A percentile compares a stretch with the other conserved stretches of the same genome.
These are phyloP conservation scores for Gymnorhina tibicen DNA, from an alignment of 2,113 vertebrate species.

Conservation along the genomic window DNA sequence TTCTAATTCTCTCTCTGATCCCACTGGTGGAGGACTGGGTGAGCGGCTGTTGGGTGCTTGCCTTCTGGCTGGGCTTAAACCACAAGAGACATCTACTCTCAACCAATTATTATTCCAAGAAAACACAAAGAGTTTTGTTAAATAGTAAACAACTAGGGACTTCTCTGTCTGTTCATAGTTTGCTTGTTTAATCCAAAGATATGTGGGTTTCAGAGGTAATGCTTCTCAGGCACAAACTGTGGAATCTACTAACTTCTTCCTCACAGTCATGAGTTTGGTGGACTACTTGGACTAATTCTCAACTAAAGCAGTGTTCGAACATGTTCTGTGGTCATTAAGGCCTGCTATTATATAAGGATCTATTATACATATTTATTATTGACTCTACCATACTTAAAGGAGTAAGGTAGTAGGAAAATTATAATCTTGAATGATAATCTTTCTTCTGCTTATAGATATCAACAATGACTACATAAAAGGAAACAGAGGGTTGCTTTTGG, in stretches of 20 bases:
- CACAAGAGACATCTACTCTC: not conserved
- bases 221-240: not conserved
- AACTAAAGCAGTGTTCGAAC: not conserved
- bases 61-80: not conserved
- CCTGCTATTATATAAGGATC: not conserved
- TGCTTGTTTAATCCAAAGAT: not conserved
- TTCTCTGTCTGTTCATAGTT: not conserved
- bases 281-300: not conserved
- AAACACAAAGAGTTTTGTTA: not conserved
- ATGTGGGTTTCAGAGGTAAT: not conserved
- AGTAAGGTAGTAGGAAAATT: not conserved
- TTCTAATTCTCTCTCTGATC: not conserved
- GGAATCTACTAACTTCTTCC: not conserved
- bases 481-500: not conserved
- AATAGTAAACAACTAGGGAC: not conserved
- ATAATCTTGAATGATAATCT: not conserved
- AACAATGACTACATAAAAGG: not conserved
- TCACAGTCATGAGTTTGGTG: not conserved
- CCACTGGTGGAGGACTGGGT: not conserved
- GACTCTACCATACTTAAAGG: not conserved
- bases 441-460: not conserved
- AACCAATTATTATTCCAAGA: not conserved
- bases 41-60: not conserved
- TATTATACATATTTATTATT: not conserved
- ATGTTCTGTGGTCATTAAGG: not conserved